phyloP scores from a whole-genome alignment of 2,888 invertebrate species.

The Chironomus riparius region DNA sequence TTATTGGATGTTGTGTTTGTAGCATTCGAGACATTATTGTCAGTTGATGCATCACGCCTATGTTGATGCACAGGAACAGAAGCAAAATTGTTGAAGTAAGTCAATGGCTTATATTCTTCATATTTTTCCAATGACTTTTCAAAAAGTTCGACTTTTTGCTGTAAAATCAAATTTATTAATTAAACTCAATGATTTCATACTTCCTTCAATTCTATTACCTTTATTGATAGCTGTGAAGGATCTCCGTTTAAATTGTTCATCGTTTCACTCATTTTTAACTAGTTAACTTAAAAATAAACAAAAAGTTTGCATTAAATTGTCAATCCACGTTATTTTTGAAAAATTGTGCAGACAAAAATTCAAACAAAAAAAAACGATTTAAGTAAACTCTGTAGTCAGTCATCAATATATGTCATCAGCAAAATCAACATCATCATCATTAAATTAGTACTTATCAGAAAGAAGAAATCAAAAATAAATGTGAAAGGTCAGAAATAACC shows the following conservation, averaged over 20 bases:
- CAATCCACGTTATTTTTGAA: too few species aligned
- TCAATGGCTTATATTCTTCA: background rate
- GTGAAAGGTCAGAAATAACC: too few species aligned
- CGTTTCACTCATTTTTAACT: background rate
- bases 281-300: background rate
- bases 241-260: background rate
- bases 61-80: background rate
- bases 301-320: background rate
- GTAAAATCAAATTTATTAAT: background rate
- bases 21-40: background rate
- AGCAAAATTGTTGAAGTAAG: background rate
- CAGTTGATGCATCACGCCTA: background rate
- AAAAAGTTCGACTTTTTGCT: background rate
- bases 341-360: too few species aligned
- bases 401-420: too few species aligned
- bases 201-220: background rate
- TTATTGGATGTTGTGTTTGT: background rate
- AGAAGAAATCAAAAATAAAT: too few species aligned
- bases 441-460: too few species aligned
- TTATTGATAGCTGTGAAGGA: background rate
- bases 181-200: background rate
- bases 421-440: too few species aligned
- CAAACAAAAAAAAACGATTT: too few species aligned
- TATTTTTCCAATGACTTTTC: background rate
- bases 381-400: too few species aligned